Conservation (phyloP, 2,113 vertebrate genomes). For the Catharus minimus region DNA sequence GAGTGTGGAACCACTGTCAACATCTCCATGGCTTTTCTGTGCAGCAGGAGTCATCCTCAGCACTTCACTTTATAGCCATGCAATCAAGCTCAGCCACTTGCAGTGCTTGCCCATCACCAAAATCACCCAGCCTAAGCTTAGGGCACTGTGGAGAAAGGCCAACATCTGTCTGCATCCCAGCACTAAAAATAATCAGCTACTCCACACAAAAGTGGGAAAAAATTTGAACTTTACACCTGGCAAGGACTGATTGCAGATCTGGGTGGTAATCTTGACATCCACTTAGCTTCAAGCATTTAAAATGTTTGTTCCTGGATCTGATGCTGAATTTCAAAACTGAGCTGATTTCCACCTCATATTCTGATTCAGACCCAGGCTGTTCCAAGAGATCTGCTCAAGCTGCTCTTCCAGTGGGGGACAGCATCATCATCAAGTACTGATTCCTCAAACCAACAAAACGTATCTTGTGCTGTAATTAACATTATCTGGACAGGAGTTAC, state of each 20-base stretch:
- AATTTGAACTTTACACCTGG: neutral
- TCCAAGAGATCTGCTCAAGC: neutral
- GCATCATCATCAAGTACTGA: neutral
- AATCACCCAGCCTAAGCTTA: neutral
- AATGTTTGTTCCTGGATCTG: neutral
- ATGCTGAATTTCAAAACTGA: neutral
- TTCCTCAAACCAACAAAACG: neutral
- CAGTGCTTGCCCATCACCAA: neutral
- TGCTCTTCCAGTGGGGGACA: neutral
- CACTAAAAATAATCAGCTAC: neutral
- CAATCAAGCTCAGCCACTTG: neutral
- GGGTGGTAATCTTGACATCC: neutral
- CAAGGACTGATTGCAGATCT: neutral
- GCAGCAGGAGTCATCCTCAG: neutral
- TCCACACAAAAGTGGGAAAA: neutral
- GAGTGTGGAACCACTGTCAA: neutral
- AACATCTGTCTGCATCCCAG: neutral
- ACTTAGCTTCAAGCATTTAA: neutral
- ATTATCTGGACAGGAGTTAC: neutral
- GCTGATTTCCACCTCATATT: neutral
- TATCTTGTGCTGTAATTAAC: neutral
- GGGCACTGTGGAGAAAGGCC: neutral
- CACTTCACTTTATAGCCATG: neutral
- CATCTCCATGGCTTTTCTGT: rapidly evolving
- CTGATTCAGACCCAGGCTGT: neutral